phyloP scores from a whole-genome alignment of 2,888 invertebrate species.

The Ormyrus nitidulus region DNA sequence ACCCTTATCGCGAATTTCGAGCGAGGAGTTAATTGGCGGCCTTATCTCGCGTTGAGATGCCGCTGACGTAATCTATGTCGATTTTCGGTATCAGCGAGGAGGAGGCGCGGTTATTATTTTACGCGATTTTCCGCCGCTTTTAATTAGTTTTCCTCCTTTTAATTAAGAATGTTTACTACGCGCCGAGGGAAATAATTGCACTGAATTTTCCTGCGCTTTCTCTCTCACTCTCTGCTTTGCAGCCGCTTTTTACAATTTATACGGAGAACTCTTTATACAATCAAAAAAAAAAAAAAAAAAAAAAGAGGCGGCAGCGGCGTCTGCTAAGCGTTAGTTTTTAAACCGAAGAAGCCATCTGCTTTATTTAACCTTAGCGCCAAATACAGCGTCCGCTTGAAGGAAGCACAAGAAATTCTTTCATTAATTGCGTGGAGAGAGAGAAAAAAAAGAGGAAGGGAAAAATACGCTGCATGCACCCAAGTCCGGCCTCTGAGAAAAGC shows the following conservation, averaged over 20 bases:
- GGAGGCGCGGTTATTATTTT: too few relatives aligned
- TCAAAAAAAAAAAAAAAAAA: neutral
- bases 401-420: slow-evolving; percentile 47
- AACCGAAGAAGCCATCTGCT: slow-evolving; percentile 47
- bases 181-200: neutral
- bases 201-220: neutral
- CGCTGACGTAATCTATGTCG: neutral
- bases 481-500: neutral
- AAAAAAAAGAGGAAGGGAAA: neutral
- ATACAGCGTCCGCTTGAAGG: slow-evolving; percentile 17
- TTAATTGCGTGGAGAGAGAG: slow-evolving; percentile 5
- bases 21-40: slow-evolving; percentile 32
- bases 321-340: slow-evolving; percentile 44
- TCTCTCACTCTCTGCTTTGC: too few relatives aligned
- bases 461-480: too few relatives aligned
- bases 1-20: slow-evolving; percentile 21
- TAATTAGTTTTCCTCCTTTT: too few relatives aligned
- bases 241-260: too few relatives aligned
- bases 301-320: slow-evolving; percentile 22
- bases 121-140: too few relatives aligned
- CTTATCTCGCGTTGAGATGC: neutral
- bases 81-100: neutral
- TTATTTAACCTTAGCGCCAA: slow-evolving; percentile 43
- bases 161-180: too few relatives aligned
- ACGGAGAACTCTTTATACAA: slow-evolving; percentile 36